These are phyloP conservation scores for Pogonomyrmex barbatus DNA, from an alignment of 1,140 invertebrate genomes.

Conservation along the genomic window DNA sequence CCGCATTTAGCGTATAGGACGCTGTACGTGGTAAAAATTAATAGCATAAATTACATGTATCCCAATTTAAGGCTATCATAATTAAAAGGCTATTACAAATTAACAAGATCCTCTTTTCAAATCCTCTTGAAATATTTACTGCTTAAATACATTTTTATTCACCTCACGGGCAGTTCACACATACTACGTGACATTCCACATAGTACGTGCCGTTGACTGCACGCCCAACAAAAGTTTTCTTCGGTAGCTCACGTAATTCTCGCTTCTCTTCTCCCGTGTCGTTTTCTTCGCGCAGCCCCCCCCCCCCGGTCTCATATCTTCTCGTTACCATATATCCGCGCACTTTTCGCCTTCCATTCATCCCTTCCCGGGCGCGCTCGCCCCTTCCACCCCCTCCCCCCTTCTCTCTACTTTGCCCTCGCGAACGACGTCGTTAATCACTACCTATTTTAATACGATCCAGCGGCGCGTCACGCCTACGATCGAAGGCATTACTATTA, in stretches of 20 bases:
- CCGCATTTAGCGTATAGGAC: neutral
- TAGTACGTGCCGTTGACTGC: constrained; percentile 29
- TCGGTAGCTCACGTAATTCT: constrained; percentile 12
- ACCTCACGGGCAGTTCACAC: constrained; percentile 4
- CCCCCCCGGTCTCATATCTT: constrained; percentile 47
- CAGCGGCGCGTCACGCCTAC: constrained; percentile 30
- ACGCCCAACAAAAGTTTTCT: constrained; percentile 45
- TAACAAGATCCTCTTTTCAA: no score
- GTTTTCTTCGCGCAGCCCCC: constrained; percentile 19
- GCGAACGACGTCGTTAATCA: constrained; percentile 72
- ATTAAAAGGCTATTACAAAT: neutral
- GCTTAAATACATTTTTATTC: neutral
- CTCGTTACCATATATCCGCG: constrained; percentile 58
- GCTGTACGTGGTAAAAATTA: no score
- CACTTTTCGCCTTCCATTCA: constrained; percentile 47
- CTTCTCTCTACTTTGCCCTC: neutral
- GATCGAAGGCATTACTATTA: constrained; percentile 73
- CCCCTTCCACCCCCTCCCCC: neutral
- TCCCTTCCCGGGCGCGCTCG: constrained; percentile 6
- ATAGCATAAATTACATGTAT: neutral
- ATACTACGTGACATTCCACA: constrained; percentile 3
- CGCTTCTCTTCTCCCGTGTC: constrained; percentile 21
- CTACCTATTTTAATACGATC: constrained; percentile 74
- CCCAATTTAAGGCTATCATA: neutral
- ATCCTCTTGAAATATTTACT: neutral